Base-by-base conservation (phyloP, 1,140 invertebrate genomes). In the Atta texana region DNA sequence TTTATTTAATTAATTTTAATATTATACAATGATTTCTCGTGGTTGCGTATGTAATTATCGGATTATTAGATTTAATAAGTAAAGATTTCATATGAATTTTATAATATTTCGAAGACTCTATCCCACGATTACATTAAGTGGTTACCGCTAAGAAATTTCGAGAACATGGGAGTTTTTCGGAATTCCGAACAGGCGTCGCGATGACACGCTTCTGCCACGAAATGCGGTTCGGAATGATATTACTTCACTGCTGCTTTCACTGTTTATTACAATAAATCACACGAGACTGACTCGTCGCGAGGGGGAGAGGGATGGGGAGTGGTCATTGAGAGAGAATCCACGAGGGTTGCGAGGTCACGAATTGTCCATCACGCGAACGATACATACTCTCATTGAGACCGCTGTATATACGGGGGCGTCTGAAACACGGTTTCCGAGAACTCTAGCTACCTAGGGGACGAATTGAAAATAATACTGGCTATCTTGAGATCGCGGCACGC, bases 221-320 rank as follows among this genome's bases (percentile, higher is more conserved):
- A 69, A 69, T 74, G 31, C 53, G 61, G 86, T 89, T 69, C 86
- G 84, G 88, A 89, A 7, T 86, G 55, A 68, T 12, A 14, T 39
- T 39, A n/a, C 72, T 28, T 87, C 61, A 57, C 78, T 21, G 84
- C 81, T 24, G 78, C 85, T 55, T 55, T 82, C 34, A 74, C 39
- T 16, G 49, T 66, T 68, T 57, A 21, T 55, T 61, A 24, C 0
- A 24, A 24, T 24, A 51, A 57, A 51, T 68, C 44, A 28, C 44
- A 21, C 18, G 74, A n/a, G 18, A 2, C 16, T 68, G 18, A 2
- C 8, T 68, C 68, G 16, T 28, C 2, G n/a, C 39, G 18, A 3
- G 10, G n/a, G n/a, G 64, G 34, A 3, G 18, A 7, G 3, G 4
- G 34, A 3, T 16, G 4, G 8, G 39, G 39, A 44, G 39, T 44